phyloP scores from a whole-genome alignment of 2,797 vertebrate genomes.

The Graptemys geographica region DNA sequence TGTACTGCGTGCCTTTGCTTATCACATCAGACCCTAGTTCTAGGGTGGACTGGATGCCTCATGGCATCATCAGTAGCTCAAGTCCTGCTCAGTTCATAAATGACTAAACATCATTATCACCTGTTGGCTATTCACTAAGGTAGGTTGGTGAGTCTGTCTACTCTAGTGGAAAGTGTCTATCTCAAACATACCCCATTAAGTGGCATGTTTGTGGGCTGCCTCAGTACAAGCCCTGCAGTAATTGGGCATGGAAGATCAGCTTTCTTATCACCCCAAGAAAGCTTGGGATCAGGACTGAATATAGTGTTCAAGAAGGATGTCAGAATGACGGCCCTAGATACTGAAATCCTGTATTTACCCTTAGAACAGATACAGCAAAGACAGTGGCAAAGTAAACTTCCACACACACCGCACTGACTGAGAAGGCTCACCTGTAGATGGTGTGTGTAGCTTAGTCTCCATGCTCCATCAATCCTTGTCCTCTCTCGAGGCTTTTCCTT shows the following conservation, averaged over 20 bases:
- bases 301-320: background rate
- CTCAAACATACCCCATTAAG: background rate
- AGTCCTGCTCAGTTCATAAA: background rate
- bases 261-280: background rate
- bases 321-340: background rate
- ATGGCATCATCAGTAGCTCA: background rate
- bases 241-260: background rate
- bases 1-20: background rate
- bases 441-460: background rate
- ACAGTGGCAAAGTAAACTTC: background rate
- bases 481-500: slow-evolving; percentile 3
- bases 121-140: background rate
- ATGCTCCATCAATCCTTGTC: background rate
- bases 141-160: background rate
- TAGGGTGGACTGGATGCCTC: background rate
- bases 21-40: background rate
- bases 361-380: background rate
- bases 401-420: background rate
- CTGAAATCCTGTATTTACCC: background rate
- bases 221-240: background rate
- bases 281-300: background rate
- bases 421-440: background rate
- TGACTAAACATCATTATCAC: background rate
- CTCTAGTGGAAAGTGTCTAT: background rate
- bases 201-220: background rate